These are phyloP conservation scores for Camponotus pennsylvanicus DNA, from an alignment of 1,140 invertebrate genomes.

Conservation along the genomic window DNA sequence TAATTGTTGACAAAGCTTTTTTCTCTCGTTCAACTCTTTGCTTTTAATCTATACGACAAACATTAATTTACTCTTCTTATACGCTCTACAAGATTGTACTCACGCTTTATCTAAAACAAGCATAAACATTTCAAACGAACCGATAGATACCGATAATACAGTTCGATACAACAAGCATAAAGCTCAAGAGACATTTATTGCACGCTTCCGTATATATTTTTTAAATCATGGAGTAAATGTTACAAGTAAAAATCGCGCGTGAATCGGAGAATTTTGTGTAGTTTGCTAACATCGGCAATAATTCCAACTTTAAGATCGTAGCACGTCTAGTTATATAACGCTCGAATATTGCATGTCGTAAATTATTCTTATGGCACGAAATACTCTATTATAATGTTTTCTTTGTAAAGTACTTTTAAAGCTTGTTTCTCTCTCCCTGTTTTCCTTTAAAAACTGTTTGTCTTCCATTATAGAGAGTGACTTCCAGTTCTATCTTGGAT, in stretches of 20 bases:
- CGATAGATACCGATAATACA: not conserved
- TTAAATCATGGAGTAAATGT: constrained; percentile 20
- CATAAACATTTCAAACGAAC: not conserved
- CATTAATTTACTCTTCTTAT: not conserved
- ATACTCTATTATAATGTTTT: constrained; percentile 18
- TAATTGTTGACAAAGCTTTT: not conserved
- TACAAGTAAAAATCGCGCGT: not conserved
- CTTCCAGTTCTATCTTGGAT: not conserved
- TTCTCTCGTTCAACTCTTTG: not conserved
- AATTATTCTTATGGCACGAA: constrained; percentile 32
- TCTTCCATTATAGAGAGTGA: not conserved
- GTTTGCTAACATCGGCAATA: constrained; percentile 20
- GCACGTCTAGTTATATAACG: constrained; percentile 2
- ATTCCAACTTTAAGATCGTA: constrained; percentile 14
- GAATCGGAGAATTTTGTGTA: not conserved
- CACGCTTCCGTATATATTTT: not conserved
- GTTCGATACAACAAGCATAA: not conserved
- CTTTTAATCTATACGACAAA: not conserved
- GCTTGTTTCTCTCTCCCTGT: not conserved
- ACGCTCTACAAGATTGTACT: not conserved
- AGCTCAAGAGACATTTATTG: constrained; percentile 2
- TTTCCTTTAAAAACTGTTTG: constrained; percentile 14
- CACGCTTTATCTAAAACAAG: not conserved
- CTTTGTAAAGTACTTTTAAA: not conserved
- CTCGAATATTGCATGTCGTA: constrained; percentile 30